Evolutionary conservation across 2,888 invertebrate species (phyloP).

Genomic region (Xylocampa areola): DNA sequence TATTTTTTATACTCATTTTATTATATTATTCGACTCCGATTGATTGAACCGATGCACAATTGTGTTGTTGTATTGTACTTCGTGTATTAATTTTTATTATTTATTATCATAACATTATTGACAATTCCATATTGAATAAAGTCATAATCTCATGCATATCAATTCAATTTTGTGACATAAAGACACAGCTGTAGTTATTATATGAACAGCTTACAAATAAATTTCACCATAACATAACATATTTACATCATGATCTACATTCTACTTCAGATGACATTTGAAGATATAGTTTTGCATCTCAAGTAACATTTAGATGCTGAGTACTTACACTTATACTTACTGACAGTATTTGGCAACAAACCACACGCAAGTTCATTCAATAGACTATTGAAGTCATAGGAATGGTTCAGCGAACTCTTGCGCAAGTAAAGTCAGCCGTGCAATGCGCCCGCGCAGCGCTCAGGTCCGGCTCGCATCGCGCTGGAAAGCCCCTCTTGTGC

Average conservation of each 20-base stretch:
- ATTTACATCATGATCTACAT: conserved; percentile 22
- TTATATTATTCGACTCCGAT: no score
- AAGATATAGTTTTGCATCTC: conserved; percentile 14
- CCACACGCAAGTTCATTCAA: conserved; percentile 57
- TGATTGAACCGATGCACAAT: no score
- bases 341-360: conserved; percentile 50
- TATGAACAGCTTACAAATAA: no score
- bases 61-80: no score
- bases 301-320: not conserved
- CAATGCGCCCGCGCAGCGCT: conserved; percentile 63
- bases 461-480: conserved; percentile 75
- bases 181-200: no score
- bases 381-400: conserved; percentile 51
- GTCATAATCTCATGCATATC: no score
- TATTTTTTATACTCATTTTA: no score
- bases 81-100: no score
- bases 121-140: no score
- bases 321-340: conserved; percentile 9
- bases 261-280: conserved; percentile 41
- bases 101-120: no score
- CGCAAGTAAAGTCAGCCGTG: conserved; percentile 70
- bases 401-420: conserved; percentile 86
- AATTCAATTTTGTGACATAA: no score
- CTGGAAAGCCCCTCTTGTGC: conserved; percentile 85
- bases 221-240: conserved; percentile 1